Percentiles rank a stretch among this genome's conserved stretches.
phyloP scores from a whole-genome alignment of 2,797 vertebrate genomes.

The Schizothorax lantsangensis region DNA sequence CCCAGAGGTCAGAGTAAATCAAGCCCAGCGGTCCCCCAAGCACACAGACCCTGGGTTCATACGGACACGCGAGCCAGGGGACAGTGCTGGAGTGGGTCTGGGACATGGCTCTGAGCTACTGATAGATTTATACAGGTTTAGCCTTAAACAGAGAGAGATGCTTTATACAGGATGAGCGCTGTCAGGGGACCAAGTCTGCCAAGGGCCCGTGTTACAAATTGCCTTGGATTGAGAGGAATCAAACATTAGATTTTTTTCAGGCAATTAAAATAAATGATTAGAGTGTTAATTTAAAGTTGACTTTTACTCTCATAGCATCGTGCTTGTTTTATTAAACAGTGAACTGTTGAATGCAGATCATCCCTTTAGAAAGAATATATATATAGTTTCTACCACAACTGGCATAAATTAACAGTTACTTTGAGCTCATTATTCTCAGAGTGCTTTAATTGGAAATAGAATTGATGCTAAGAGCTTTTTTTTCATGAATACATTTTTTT shows the following conservation, averaged over 20 bases:
- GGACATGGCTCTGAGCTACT: slow-evolving; percentile 1
- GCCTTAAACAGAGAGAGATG: slow-evolving; percentile 22
- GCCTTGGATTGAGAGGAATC: slow-evolving; percentile 7
- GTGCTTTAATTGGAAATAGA: background rate
- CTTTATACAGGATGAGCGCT: background rate
- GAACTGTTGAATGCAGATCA: background rate
- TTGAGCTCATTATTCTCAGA: background rate
- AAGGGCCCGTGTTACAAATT: background rate
- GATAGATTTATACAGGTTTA: slow-evolving; percentile 32
- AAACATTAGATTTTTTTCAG: background rate
- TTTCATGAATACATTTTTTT: background rate
- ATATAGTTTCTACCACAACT: background rate
- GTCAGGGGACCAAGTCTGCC: background rate
- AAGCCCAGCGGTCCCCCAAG: background rate
- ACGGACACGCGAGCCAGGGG: background rate
- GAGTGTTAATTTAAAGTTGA: background rate
- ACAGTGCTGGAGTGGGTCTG: slow-evolving; percentile 2
- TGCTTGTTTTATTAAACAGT: slow-evolving; percentile 11
- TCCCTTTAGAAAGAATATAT: background rate
- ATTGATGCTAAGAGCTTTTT: background rate
- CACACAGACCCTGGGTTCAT: background rate
- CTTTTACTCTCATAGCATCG: background rate
- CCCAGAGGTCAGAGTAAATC: slow-evolving; percentile 74
- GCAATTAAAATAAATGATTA: background rate
- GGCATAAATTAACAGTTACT: background rate